phyloP scores from a whole-genome alignment of 2,113 vertebrate species.

The Aegotheles bennettii region DNA sequence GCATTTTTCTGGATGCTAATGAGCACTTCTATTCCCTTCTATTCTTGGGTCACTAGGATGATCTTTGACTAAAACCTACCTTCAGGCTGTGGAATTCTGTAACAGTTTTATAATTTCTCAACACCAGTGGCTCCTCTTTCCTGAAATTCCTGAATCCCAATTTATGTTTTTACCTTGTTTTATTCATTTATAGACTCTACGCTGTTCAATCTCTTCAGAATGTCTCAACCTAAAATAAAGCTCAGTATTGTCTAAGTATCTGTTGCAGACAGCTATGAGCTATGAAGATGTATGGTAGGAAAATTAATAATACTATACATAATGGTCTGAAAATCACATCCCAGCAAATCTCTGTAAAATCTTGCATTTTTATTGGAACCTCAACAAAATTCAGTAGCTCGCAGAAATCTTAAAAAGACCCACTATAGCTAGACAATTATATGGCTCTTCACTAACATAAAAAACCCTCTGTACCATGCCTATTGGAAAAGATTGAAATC shows the following conservation, averaged over 20 bases:
- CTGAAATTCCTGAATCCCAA: neutral
- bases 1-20: neutral
- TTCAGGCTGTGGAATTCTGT: neutral
- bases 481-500: neutral
- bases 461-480: neutral
- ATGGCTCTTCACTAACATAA: neutral
- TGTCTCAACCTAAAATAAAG: neutral
- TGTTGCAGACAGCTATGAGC: neutral
- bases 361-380: neutral
- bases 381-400: neutral
- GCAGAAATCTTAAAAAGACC: neutral
- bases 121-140: neutral
- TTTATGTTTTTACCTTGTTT: neutral
- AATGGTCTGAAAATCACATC: neutral
- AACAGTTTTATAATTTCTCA: neutral
- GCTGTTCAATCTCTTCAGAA: neutral
- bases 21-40: neutral
- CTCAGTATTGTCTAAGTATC: neutral
- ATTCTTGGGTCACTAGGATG: neutral
- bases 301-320: neutral
- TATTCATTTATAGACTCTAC: neutral
- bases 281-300: neutral
- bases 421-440: neutral
- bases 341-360: neutral
- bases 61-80: neutral